These are phyloP conservation scores for Diorhabda elongata DNA, from an alignment of 1,140 invertebrate genomes.

Conservation along the genomic window DNA sequence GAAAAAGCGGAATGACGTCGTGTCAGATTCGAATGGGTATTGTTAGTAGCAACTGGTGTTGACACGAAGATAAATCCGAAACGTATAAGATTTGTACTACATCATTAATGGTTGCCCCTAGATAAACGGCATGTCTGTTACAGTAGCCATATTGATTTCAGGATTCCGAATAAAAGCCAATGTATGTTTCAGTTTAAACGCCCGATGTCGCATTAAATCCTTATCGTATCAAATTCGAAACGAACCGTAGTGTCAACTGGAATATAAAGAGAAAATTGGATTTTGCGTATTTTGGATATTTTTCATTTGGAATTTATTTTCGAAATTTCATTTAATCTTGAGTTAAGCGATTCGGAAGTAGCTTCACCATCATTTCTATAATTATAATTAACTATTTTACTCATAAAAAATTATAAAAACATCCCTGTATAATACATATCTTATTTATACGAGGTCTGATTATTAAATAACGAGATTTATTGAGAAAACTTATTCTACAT, in stretches of 20 bases:
- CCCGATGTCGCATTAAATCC: not conserved
- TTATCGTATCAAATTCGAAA: not conserved
- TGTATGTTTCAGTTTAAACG: not conserved
- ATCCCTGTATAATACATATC: too few relatives aligned
- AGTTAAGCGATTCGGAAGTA: too few relatives aligned
- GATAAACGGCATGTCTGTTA: slow-evolving; percentile 37
- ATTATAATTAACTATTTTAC: too few relatives aligned
- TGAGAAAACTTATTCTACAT: too few relatives aligned
- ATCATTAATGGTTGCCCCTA: slow-evolving; percentile 37
- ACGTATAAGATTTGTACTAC: slow-evolving; percentile 38
- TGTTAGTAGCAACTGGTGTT: slow-evolving; percentile 40
- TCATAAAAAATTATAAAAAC: too few relatives aligned
- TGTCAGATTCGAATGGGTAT: slow-evolving; percentile 27
- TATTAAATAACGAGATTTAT: too few relatives aligned
- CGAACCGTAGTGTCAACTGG: not conserved
- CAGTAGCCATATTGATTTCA: slow-evolving; percentile 34
- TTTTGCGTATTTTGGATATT: too few relatives aligned
- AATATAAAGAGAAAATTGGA: not conserved
- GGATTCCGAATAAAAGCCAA: slow-evolving; percentile 7
- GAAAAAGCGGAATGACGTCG: slow-evolving; percentile 7
- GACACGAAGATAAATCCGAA: slow-evolving; percentile 41
- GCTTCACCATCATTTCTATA: too few relatives aligned
- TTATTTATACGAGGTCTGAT: too few relatives aligned
- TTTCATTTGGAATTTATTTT: too few relatives aligned
- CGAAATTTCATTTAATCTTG: too few relatives aligned